Base-by-base conservation (phyloP, 1,140 invertebrate genomes). In the Drosophila nannoptera region DNA sequence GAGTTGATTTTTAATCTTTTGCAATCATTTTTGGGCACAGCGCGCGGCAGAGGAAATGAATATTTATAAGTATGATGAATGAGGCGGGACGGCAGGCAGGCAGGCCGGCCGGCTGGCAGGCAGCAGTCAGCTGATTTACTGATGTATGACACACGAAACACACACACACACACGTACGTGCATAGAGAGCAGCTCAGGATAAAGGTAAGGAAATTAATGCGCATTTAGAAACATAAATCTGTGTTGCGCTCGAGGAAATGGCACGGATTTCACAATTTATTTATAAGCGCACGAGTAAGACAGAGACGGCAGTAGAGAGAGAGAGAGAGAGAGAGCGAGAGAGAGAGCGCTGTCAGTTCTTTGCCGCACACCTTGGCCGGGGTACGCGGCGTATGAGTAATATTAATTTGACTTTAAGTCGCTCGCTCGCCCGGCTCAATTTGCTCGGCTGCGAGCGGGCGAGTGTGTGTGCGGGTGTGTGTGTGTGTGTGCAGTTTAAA, bases 61-160 rank as follows among this genome's bases (percentile, higher is more conserved):
- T 88, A 88, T 88, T 88, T 87, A 88, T 88, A 88, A 88, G 87
- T 81, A 84, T 83, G 87, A 88, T 88, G 80, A 87, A 88, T 88
- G 82, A 81, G 74, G 53, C 71, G 68, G 61, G 73, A 64, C 66
- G 78, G 77, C 53, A 69, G 75, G 40, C 54, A 36, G 52, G 36
- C 60, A 56, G 64, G n/a, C n/a, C n/a, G n/a, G n/a, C n/a, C n/a
- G n/a, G n/a, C n/a, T n/a, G n/a, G n/a, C n/a, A n/a, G n/a, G n/a
- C n/a, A n/a, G n/a, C 49, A 64, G 53, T 60, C 66, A 71, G 63
- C 81, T 86, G 77, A 80, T 86, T 86, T 86, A 81, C 81, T 86
- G 81, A 86, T 55, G 81, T 86, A 86, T 86, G 81, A 86, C 68
- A 82, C 81, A 72, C 86, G 74, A 77, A 70, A 75, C 14, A 50